Evolutionary conservation across 2,797 vertebrate genomes (phyloP).

Genomic region (Eulemur mongoz): DNA sequence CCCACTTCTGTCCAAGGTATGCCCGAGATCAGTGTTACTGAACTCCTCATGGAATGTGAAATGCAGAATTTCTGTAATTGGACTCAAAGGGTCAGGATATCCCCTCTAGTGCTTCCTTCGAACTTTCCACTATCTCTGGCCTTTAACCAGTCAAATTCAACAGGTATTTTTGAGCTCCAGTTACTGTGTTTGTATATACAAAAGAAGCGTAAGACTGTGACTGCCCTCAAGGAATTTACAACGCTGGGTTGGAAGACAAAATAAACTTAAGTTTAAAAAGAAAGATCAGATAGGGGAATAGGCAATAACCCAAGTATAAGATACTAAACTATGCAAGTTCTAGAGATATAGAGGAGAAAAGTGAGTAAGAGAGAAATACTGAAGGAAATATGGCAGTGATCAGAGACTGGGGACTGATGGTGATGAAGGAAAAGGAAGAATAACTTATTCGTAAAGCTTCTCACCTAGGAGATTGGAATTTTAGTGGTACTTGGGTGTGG

Average conservation of each 20-base stretch:
- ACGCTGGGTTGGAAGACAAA: background rate
- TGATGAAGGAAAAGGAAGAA: background rate
- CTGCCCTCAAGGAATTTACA: background rate
- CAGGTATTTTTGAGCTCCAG: background rate
- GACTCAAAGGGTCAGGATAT: background rate
- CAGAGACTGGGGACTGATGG: background rate
- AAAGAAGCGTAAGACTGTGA: background rate
- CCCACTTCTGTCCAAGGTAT: background rate
- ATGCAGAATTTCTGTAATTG: background rate
- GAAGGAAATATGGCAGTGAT: background rate
- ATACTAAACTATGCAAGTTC: background rate
- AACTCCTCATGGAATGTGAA: background rate
- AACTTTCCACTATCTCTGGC: background rate
- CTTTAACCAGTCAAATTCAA: conserved; percentile 4
- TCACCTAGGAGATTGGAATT: background rate
- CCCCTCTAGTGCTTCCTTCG: background rate
- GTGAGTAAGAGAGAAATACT: background rate
- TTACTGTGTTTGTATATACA: background rate
- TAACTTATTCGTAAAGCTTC: background rate
- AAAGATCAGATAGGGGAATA: background rate
- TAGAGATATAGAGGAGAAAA: background rate
- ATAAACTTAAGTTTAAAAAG: background rate
- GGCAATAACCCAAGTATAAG: background rate
- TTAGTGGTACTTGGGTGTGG: background rate
- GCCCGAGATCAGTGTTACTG: background rate